Base-by-base conservation (phyloP, 2,888 invertebrate species). In the Papilio elwesi region DNA sequence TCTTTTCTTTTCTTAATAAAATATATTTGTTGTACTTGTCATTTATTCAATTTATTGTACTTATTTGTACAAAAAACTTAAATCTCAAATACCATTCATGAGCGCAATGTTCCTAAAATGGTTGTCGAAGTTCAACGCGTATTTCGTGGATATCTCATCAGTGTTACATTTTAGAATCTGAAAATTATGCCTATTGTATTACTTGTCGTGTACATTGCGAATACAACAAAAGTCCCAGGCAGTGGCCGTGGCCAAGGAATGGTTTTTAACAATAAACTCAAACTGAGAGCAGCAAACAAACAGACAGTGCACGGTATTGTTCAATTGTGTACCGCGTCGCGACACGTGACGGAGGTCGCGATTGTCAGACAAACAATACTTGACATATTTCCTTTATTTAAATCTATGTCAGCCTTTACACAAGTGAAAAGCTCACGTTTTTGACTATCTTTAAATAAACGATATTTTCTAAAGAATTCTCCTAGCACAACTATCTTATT, bases 301-400 rank as follows among this genome's bases (percentile, higher is more conserved):
- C 43, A 68, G 55, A 64, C 68, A 36, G 47, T 13, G 51, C 64
- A 49, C 9, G 26, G 57, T 71, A 64, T 73, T 73, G 68, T 73
- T 64, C 68, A 73, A 68, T 73, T 73, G 72, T 73, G 26, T 53
- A n/a, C 15, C 57, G 47, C 49, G 68, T 55, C 55, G 62, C 47
- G 47, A 57, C 57, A 65, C 66, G 72, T 72, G 72, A 72, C 62
- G 43, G 68, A 43, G 64, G 69, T 57, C 57, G 59, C 59, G 68
- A 69, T 73, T 71, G 74, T 68, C 12, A 51, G 16, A 15, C 68
- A 63, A 15, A 72, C 68, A 72, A 72, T 72, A 63, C 68, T 68
- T 72, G 72, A 72, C 72, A 72, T 72, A 68, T 72, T 72, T 72
- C 49, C 49, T 72, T 72, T 68, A 72, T 72, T 63, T 68, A 68